A percentile compares a stretch with the other conserved stretches of the same genome.
phyloP scores from a whole-genome alignment of 2,797 vertebrate genomes.

The Centropyge bicolor region DNA sequence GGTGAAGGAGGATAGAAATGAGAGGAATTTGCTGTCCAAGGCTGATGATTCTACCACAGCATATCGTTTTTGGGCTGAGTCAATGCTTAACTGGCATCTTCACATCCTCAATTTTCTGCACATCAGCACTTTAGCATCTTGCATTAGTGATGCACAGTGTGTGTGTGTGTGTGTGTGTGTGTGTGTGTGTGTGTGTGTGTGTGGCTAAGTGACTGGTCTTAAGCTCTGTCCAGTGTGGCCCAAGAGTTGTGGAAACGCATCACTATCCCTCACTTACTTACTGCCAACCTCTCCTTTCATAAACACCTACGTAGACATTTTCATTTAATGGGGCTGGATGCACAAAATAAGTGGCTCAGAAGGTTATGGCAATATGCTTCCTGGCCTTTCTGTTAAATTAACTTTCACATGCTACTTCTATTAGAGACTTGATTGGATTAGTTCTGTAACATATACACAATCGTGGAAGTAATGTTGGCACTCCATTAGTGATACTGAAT shows the following conservation, averaged over 20 bases:
- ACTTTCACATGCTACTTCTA: constrained; percentile 36
- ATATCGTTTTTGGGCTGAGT: constrained; percentile 1
- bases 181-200: not conserved
- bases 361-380: constrained; percentile 28
- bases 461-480: constrained; percentile 35
- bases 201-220: not conserved
- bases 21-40: not conserved
- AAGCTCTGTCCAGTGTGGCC: not conserved
- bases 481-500: constrained; percentile 54
- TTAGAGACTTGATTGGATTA: constrained; percentile 60
- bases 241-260: constrained; percentile 10
- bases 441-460: constrained; percentile 38
- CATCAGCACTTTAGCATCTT: constrained; percentile 34
- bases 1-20: not conserved
- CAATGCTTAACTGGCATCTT: not conserved
- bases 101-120: constrained; percentile 13
- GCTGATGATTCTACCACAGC: not conserved
- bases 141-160: constrained; percentile 12
- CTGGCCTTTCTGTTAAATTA: constrained; percentile 56
- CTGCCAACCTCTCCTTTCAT: constrained; percentile 10
- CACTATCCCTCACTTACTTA: constrained; percentile 27
- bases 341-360: constrained; percentile 42
- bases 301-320: constrained; percentile 38
- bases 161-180: not conserved
- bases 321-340: constrained; percentile 29